Base-by-base conservation (phyloP, 92 coral and sea anemone species). In the Phenganax marumi region DNA sequence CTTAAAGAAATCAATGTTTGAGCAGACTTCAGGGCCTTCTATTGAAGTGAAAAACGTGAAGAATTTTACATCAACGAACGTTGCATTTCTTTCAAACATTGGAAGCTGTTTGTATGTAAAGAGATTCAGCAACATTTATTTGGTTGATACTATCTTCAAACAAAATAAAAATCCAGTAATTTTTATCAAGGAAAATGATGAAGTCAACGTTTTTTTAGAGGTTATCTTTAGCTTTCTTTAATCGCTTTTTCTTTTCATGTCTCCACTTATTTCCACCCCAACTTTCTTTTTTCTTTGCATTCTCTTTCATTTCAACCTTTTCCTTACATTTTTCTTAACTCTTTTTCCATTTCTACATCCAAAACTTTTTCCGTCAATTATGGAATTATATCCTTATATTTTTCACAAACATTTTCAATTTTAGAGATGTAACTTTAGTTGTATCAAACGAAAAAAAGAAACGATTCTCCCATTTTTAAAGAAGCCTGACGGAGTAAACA, bases 101-200 rank as follows among this genome's bases (percentile, higher is more conserved):
- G 73, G 83, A 46, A 78, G 83, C 68, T 78, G 83, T 63, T 49
- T 78, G 58, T 18, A 61, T 25, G 47, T 78, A 21, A 65, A 78
- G 23, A 62, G 73, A 62, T 72, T 61, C 18, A 78, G 83, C 73
- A 78, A 78, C 22, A 26, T 78, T 52, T 61, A 21, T 61, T 61
- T 78, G 47, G 60, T 21, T 3, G 70, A 78, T 2, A 26, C 60
- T 8, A 33, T 48, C 18, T 78, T 78, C 73, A 78, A 61, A 48
- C 57, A 22, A 12, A 78, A 78, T 50, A 24, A 57, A 43, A 78
- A 78, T 50, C 83, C 83, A 25, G 83, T 78, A 6, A 62, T 78
- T 62, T 78, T 58, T 47, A 62, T 63, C 51, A 62, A 23, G 49
- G 83, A 62, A 21, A 18, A 61, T 33, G 83, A 78, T 25, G 52